Base-by-base conservation (phyloP, 2,113 vertebrate genomes). In the Phaethornis superciliosus region DNA sequence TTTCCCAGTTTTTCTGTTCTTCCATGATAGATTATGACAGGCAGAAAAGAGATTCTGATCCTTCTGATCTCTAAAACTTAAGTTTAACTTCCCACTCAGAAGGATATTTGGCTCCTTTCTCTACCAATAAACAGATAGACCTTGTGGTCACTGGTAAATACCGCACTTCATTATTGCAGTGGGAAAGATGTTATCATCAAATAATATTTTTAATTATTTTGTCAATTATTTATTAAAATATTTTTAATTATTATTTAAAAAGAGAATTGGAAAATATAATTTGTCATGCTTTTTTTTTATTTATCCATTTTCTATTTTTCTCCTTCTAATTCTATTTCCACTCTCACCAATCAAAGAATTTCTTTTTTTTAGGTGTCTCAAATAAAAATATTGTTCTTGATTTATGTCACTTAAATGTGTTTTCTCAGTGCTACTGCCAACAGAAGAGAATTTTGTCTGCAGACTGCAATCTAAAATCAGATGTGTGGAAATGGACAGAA, bases 231-330 rank as follows among this genome's bases (percentile, higher is more conserved):
- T n/a, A n/a, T n/a, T n/a, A n/a, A n/a, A n/a, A n/a, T n/a, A n/a
- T n/a, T n/a, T n/a, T n/a, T n/a, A 90, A 35, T 4, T 4, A 84
- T 51, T 54, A 35, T 24, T 21, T 74, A 87, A 69, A 74, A 5
- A 72, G 20, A 63, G 12, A 79, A 74, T 40, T 23, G 69, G 70
- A 55, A 91, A 77, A 90, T 15, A 44, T 11, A 10, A 6, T 44
- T 85, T 59, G 5, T 89, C 28, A 62, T 20, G 68, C 60, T 20
- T 1, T 46, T 9, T 55, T 64, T 65, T 95, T 51, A 98, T 95
- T 95, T 64, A 44, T 64, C 95, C 78, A 49, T 26, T 82, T 96
- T 98, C 84, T 81, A 42, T 81, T 87, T 97, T 92, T 96, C 83
- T 78, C 23, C 5, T 87, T 97, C 88, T 89, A 76, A 88, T 83